These are phyloP conservation scores for Sinocyclocheilus anshuiensis DNA, from an alignment of 2,113 vertebrate species.

Conservation along the genomic window DNA sequence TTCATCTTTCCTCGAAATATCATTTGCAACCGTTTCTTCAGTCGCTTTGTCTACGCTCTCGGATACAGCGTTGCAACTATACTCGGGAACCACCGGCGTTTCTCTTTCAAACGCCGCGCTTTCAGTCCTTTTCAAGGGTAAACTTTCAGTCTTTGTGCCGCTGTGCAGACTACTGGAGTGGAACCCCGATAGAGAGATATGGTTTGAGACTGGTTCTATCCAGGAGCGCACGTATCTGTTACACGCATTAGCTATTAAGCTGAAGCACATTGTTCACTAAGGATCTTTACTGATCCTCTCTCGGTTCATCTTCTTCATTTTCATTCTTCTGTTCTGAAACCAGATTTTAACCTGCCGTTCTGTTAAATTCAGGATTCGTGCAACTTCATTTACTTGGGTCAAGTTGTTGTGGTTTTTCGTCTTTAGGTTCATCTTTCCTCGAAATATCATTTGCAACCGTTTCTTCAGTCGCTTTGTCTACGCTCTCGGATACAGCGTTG, in stretches of 20 bases:
- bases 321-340: conserved; percentile 99
- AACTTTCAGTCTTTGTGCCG: conserved; percentile 85
- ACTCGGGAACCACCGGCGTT: conserved; percentile 80
- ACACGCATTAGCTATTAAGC: not conserved
- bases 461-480: conserved; percentile 80
- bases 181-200: conserved; percentile 82
- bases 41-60: conserved; percentile 81
- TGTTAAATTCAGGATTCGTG: conserved; percentile 94
- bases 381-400: conserved; percentile 99
- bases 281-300: conserved; percentile 88
- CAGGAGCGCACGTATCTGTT: conserved; percentile 93
- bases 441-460: conserved; percentile 83
- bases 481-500: conserved; percentile 77
- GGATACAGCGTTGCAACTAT: conserved; percentile 79
- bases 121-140: conserved; percentile 82
- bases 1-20: conserved; percentile 85
- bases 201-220: conserved; percentile 88
- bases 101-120: conserved; percentile 81
- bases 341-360: conserved; percentile 99
- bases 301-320: conserved; percentile 99
- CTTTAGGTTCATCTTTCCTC: conserved; percentile 88
- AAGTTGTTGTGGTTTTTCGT: conserved; percentile 94
- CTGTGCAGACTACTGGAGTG: conserved; percentile 82
- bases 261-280: conserved; percentile 63
- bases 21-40: conserved; percentile 79